Percentiles rank a stretch among this genome's conserved stretches.
phyloP scores from a whole-genome alignment of 2,888 invertebrate genomes.

The Caradrina kadenii region DNA sequence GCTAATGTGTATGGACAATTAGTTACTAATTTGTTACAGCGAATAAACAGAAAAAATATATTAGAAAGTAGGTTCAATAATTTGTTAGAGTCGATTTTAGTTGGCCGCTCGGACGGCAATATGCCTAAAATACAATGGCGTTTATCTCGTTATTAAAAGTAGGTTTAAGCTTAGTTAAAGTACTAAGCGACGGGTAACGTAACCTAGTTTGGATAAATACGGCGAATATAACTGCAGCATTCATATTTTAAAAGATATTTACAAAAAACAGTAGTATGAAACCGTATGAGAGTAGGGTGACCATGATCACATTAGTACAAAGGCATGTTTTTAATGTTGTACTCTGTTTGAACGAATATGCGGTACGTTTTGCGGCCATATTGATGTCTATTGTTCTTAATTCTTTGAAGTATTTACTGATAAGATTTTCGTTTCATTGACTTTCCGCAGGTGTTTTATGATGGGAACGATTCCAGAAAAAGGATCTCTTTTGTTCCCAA shows the following conservation, averaged over 20 bases:
- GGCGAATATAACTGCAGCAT: conserved; percentile 3
- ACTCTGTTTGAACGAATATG: conserved; percentile 8
- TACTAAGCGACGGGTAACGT: conserved; percentile 8
- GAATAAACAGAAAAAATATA: conserved; percentile 4
- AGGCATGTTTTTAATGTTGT: conserved; percentile 9
- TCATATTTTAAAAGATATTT: conserved; percentile 12
- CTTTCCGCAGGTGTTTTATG: conserved; percentile 13
- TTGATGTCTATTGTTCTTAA: conserved; percentile 7
- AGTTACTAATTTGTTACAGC: conserved; percentile 3
- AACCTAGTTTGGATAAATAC: conserved; percentile 5
- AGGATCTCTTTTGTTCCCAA: conserved; percentile 5
- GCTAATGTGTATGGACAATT: conserved; percentile 6
- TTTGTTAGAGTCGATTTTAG: conserved; percentile 4
- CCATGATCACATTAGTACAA: conserved; percentile 10
- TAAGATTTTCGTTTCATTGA: conserved; percentile 9
- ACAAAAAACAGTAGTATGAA: conserved; percentile 7
- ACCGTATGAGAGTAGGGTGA: conserved; percentile 10
- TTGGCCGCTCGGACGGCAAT: conserved; percentile 3
- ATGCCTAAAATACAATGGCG: background rate
- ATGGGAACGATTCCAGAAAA: conserved; percentile 11
- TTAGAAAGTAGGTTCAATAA: background rate
- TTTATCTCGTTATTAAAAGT: conserved; percentile 7
- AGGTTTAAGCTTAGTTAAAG: conserved; percentile 10
- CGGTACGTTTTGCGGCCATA: conserved; percentile 8
- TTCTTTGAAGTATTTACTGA: conserved; percentile 10